These are phyloP conservation scores for Pseudotriccus pelzelni DNA, from an alignment of 2,797 vertebrate genomes.

Conservation along the genomic window DNA sequence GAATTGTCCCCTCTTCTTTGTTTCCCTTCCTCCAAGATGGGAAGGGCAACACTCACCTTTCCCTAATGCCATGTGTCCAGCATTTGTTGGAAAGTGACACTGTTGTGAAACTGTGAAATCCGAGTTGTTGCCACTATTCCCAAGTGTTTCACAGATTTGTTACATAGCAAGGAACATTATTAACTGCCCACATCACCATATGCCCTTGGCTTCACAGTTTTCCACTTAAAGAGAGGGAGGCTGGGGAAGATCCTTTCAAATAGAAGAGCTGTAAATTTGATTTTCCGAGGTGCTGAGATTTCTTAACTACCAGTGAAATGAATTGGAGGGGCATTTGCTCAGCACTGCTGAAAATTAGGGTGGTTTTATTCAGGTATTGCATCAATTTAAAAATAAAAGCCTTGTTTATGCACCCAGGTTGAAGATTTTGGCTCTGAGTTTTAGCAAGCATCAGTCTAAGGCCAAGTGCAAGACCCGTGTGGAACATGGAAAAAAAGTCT, in stretches of 20 bases:
- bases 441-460: neutral
- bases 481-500: neutral
- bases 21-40: neutral
- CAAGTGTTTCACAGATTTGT: neutral
- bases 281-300: slow-evolving; percentile 21
- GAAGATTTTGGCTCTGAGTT: neutral
- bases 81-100: neutral
- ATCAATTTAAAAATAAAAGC: neutral
- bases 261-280: slow-evolving; percentile 1
- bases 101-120: neutral
- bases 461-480: neutral
- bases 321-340: neutral
- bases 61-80: neutral
- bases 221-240: neutral
- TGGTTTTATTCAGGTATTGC: neutral
- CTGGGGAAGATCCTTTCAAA: neutral
- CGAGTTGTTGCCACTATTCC: neutral
- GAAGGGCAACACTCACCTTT: neutral
- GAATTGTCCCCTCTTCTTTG: neutral
- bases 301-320: neutral
- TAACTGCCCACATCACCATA: neutral
- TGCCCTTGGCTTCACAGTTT: slow-evolving; percentile 7
- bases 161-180: neutral
- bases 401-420: neutral
- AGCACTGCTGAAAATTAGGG: neutral